Evolutionary conservation across 2,797 vertebrate species (phyloP), one percentile per base, ranked within the genome.

Genomic region (Sylvilagus floridanus): DNA sequence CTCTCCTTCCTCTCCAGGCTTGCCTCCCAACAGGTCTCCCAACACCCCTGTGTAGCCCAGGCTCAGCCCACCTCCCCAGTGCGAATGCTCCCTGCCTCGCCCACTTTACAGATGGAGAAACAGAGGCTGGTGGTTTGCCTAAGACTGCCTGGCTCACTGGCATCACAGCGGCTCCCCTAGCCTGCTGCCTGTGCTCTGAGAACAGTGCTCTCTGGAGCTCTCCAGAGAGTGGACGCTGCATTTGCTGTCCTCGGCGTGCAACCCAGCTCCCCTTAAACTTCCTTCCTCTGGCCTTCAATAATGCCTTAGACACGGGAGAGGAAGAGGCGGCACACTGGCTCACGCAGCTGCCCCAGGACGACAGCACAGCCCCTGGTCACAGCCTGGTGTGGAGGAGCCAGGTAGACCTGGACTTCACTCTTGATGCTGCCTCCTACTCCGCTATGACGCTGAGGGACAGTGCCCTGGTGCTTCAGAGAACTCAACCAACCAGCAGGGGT

Each of bases 71-170:
- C 14, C 66, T 9, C 16, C 22, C 17, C 21, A 4, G 19, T 11
- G 16, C 57, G 37, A 52, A 65, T n/a, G 3, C 3, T 2, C 28
- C 26, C 65, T 13, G 42, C 35, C 24, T 17, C 30, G 9, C 24
- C 60, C 68, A 68, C 50, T 32, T 87, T 32, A 79, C 11, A 95
- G 71, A 22, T 32, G 4, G n/a, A 66, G 85, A 93, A 93, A 83
- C 24, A n/a, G 21, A 81, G 65, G 52, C 50, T 88, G 11, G n/a
- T 7, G 19, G 52, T 35, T 84, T 60, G 24, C 62, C 86, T 75
- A 54, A 60, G 57, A 47, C 21, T 50, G 37, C 21, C 17, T 22
- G 4, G 7, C 54, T 73, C 52, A 42, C 7, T 73, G n/a, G 50
- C 30, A 26, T 63, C 79, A 78, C 3, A 88, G 28, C 37, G 76